Base-by-base conservation (phyloP, 1,140 invertebrate genomes). In the Hylaeus anthracinus region DNA sequence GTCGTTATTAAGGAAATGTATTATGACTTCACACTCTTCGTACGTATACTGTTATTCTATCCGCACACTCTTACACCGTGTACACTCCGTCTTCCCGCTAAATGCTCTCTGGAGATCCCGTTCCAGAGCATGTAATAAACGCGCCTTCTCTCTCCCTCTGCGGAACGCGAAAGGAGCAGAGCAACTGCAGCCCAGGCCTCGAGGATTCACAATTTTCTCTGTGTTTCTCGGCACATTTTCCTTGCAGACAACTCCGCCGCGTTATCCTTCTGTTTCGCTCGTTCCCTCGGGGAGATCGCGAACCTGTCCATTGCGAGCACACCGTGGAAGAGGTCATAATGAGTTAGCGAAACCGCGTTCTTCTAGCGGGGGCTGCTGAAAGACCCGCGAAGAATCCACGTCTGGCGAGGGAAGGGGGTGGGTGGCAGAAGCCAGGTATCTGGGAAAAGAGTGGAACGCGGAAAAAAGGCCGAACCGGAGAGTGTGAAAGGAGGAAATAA, bases 401-500 rank as follows among this genome's bases (percentile, higher is more conserved):
- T 14, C 65, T 12, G 65, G 45, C 61, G 80, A 83, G 66, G 76
- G 58, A 43, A 61, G 48, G 69, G 14, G 56, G 53, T n/a, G 41
- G 56, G 26, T 72, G n/a, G 55, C 72, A 69, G 64, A 70, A 73
- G 75, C 43, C 26, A 67, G 71, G 53, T 81, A 74, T 75, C 60
- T 37, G 48, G 79, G 74, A 66, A 75, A 61, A 84, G 71, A 71
- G 79, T 26, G 66, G 6, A 77, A 53, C 41, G 51, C 55, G 41
- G 64, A 72, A 43, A 77, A 48, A 39, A 77, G 65, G 48, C 43
- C 58, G 78, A 53, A 74, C 39, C 51, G 51, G 76, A 86, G 70
- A 88, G 80, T 60, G 48, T 58, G 72, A 76, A 72, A 55, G 41
- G 53, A 73, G 73, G 14, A 67, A 58, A 74, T 60, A 15, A 71